phyloP scores from a whole-genome alignment of 2,113 vertebrate genomes.

The Sinosuthora webbiana region DNA sequence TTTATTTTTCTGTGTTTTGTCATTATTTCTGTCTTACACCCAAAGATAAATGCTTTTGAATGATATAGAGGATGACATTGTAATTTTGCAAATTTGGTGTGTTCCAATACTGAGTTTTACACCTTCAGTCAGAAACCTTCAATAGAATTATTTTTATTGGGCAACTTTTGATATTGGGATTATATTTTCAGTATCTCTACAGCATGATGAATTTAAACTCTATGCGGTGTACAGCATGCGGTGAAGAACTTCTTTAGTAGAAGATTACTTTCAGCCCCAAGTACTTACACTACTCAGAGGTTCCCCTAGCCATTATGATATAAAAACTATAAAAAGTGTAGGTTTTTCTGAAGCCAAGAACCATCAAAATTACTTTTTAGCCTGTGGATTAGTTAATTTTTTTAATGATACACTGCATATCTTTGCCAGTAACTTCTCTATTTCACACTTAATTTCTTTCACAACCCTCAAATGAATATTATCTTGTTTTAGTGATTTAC shows the following conservation, averaged over 20 bases:
- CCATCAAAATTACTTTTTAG: neutral
- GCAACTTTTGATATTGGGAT: neutral
- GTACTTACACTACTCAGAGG: neutral
- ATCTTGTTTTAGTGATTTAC: conserved; percentile 31
- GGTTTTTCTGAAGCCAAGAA: neutral
- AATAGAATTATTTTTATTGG: neutral
- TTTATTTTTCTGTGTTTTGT: neutral
- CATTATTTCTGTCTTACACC: neutral
- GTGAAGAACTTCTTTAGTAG: neutral
- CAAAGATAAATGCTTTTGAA: neutral
- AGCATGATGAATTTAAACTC: neutral
- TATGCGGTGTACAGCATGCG: neutral
- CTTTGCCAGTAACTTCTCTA: conserved; percentile 6
- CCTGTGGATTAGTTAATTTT: neutral
- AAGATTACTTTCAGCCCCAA: neutral
- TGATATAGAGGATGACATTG: neutral
- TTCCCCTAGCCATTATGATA: neutral
- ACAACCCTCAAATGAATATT: conserved; percentile 13
- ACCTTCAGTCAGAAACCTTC: neutral
- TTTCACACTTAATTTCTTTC: conserved; percentile 49
- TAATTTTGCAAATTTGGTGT: neutral
- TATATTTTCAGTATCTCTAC: neutral
- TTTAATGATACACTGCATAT: neutral
- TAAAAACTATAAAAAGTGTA: neutral
- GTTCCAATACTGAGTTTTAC: neutral